These are phyloP conservation scores for Bergia sp. DNA, from an alignment of 92 coral and sea anemone genomes.

Conservation along the genomic window DNA sequence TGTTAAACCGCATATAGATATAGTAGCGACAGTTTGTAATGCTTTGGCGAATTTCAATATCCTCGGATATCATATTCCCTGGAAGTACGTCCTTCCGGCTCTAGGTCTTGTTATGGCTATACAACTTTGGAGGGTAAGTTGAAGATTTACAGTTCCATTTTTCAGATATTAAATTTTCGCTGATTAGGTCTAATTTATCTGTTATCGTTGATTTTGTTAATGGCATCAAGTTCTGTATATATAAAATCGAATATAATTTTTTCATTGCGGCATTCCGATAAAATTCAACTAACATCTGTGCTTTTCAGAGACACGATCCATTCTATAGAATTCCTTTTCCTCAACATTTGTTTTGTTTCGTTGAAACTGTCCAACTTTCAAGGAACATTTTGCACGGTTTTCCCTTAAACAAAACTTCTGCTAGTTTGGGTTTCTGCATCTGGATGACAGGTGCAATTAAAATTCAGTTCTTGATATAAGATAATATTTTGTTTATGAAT, in stretches of 20 bases:
- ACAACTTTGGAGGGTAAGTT: conserved; percentile 89
- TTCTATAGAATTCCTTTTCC: neutral
- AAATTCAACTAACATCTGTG: conserved; percentile 6
- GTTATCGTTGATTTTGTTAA: conserved; percentile 4
- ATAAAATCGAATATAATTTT: conserved; percentile 9
- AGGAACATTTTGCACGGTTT: neutral
- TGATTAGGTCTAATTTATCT: conserved; percentile 14
- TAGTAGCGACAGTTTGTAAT: conserved; percentile 68
- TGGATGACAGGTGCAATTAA: conserved; percentile 40
- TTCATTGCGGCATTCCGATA: conserved; percentile 29
- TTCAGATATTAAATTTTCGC: neutral
- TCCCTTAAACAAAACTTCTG: neutral
- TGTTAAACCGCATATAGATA: conserved; percentile 84
- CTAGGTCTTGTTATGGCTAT: conserved; percentile 77
- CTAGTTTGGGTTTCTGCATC: neutral
- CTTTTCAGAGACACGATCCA: neutral
- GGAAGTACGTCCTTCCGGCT: conserved; percentile 89
- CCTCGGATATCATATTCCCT: conserved; percentile 93
- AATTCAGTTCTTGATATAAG: conserved; percentile 29
- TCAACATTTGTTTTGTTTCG: neutral
- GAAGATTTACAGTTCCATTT: neutral
- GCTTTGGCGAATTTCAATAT: conserved; percentile 81
- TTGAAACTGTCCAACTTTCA: neutral
- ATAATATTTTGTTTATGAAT: conserved; percentile 7
- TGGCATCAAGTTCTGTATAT: conserved; percentile 27